These are phyloP conservation scores for Chydorus sphaericus DNA, from an alignment of 2,888 invertebrate species.

Conservation along the genomic window DNA sequence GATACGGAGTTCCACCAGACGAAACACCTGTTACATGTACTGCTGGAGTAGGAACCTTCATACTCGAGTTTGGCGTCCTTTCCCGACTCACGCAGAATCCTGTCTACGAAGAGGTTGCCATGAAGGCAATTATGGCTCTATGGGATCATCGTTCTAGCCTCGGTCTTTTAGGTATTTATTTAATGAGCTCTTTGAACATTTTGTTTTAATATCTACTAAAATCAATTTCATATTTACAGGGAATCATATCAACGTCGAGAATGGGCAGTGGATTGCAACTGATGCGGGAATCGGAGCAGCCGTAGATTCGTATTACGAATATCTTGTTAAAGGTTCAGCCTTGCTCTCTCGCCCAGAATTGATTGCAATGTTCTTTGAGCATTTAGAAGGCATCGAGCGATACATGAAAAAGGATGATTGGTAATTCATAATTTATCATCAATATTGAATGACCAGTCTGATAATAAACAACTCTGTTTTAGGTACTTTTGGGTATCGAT, in stretches of 20 bases:
- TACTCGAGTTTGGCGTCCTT: slow-evolving; percentile 89
- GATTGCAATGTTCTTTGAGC: slow-evolving; percentile 77
- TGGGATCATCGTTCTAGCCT: slow-evolving; percentile 74
- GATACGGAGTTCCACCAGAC: slow-evolving; percentile 77
- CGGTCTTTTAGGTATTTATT: slow-evolving; percentile 77
- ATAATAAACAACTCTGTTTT: too few relatives aligned
- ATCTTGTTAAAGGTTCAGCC: slow-evolving; percentile 89
- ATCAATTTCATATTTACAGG: too few relatives aligned
- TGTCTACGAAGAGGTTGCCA: slow-evolving; percentile 82
- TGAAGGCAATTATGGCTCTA: slow-evolving; percentile 76
- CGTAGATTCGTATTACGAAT: slow-evolving; percentile 95
- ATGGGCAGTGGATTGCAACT: slow-evolving; percentile 91
- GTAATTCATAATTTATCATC: too few relatives aligned
- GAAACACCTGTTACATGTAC: slow-evolving; percentile 97
- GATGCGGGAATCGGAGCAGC: slow-evolving; percentile 94
- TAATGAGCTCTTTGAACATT: too few relatives aligned
- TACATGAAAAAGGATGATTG: slow-evolving; percentile 88
- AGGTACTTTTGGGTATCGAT: slow-evolving; percentile 99
- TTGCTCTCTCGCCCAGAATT: slow-evolving; percentile 78
- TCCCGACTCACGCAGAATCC: slow-evolving; percentile 87
- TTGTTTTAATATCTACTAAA: too few relatives aligned
- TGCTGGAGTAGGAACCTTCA: slow-evolving; percentile 92
- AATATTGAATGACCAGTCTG: too few relatives aligned
- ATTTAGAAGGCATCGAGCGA: slow-evolving; percentile 58
- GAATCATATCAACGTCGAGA: slow-evolving; percentile 93